Conservation (phyloP, 2,113 vertebrate genomes). For the Brevimyrus niger region DNA sequence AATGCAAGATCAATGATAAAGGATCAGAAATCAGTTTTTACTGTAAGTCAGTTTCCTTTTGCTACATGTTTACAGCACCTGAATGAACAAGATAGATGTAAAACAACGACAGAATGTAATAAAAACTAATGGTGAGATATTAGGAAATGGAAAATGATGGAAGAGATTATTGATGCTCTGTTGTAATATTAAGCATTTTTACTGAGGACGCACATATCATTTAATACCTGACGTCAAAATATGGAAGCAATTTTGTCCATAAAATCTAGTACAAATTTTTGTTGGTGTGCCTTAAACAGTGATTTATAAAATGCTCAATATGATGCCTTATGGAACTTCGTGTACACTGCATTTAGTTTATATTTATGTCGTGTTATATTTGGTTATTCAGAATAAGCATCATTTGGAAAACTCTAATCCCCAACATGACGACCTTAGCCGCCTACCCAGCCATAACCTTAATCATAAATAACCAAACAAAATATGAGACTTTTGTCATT, state of each 20-base stretch:
- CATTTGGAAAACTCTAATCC: not conserved
- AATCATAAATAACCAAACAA: too few species aligned
- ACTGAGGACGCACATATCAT: not conserved
- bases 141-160: not conserved
- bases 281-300: not conserved
- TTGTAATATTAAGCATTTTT: not conserved
- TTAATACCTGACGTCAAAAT: not conserved
- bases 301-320: not conserved
- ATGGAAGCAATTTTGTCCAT: not conserved
- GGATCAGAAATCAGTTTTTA: not conserved
- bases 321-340: not conserved
- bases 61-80: not conserved
- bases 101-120: not conserved
- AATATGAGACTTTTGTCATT: too few species aligned
- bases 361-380: not conserved
- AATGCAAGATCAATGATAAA: not conserved
- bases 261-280: not conserved
- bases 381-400: not conserved
- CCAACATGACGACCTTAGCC: too few species aligned
- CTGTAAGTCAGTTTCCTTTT: not conserved
- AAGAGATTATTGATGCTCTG: not conserved
- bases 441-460: too few species aligned
- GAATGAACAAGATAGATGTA: not conserved
- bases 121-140: not conserved
- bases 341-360: not conserved